Percentiles rank a stretch among this genome's conserved stretches.
Conservation (phyloP, 2,113 vertebrate genomes). For the Pelusios castaneus region DNA sequence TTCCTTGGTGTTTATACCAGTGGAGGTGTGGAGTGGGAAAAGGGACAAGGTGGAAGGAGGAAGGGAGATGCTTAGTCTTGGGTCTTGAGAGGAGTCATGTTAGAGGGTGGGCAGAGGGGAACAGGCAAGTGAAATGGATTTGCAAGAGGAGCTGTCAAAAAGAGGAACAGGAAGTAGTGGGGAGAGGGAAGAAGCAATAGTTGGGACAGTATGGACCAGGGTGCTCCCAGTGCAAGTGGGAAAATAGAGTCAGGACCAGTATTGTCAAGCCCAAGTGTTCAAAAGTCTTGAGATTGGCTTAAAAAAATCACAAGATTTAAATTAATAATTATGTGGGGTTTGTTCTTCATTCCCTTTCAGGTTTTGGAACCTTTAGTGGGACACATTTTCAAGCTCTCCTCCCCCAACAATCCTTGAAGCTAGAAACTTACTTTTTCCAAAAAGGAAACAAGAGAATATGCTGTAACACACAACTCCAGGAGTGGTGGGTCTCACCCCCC, state of each 20-base stretch:
- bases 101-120: background rate
- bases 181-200: background rate
- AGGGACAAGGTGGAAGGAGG: background rate
- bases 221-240: background rate
- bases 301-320: background rate
- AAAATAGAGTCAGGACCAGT: background rate
- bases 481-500: background rate
- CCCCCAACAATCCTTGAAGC: background rate
- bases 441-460: background rate
- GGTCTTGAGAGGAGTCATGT: background rate
- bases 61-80: background rate
- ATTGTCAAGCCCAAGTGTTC: background rate
- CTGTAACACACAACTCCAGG: background rate
- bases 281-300: background rate
- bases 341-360: background rate
- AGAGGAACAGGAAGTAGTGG: background rate
- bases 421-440: background rate
- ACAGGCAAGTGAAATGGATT: background rate
- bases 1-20: background rate
- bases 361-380: background rate
- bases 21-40: background rate
- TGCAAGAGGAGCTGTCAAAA: background rate
- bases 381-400: background rate
- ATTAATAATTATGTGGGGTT: background rate
- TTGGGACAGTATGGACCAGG: background rate